phyloP scores from a whole-genome alignment of 2,888 invertebrate genomes.

The Agriopis marginaria region DNA sequence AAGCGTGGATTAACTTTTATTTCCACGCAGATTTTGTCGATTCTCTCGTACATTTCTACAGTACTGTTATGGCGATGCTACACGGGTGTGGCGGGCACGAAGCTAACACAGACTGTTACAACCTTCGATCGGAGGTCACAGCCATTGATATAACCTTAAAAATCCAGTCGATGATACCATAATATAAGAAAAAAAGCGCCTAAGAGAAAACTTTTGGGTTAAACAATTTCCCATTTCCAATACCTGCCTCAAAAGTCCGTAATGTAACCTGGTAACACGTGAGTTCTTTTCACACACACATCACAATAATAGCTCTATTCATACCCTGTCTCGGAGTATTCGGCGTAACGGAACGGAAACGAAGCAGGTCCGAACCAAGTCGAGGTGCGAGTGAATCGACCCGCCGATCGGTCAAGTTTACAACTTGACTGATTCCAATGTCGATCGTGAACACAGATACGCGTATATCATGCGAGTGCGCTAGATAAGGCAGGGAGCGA shows the following conservation, averaged over 20 bases:
- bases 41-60: too few species aligned
- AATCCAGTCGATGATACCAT: background rate
- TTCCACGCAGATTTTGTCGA: too few species aligned
- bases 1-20: too few species aligned
- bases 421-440: constrained; percentile 49
- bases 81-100: too few species aligned
- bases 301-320: constrained; percentile 55
- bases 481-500: constrained; percentile 27
- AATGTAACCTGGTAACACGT: constrained; percentile 2
- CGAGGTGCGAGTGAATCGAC: constrained; percentile 52
- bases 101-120: constrained; percentile 1
- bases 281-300: constrained; percentile 38
- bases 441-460: constrained; percentile 37
- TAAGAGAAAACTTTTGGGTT: background rate
- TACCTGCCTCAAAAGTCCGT: background rate
- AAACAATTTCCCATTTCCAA: background rate
- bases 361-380: constrained; percentile 55
- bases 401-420: constrained; percentile 58
- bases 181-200: background rate
- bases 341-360: constrained; percentile 62
- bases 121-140: background rate
- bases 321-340: constrained; percentile 50
- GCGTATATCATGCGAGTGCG: constrained; percentile 14
- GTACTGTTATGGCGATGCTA: too few species aligned
- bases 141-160: background rate